Evolutionary conservation across 2,113 vertebrate species (phyloP).

Genomic region (Seriola aureovittata): DNA sequence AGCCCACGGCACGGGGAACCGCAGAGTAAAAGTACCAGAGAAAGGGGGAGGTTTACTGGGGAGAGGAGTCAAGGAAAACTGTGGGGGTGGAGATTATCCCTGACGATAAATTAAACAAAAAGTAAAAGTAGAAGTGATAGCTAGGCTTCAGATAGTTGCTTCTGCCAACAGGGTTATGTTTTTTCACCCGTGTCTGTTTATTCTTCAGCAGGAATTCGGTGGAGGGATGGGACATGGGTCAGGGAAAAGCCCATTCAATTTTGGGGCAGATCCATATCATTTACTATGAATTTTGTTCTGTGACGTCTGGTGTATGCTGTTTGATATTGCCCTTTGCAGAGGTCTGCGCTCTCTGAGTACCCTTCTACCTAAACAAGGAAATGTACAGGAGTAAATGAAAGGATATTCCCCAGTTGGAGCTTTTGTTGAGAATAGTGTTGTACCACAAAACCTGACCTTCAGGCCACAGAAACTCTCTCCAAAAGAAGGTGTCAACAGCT

Average conservation of each 20-base stretch:
- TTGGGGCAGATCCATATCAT: no score
- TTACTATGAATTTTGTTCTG: no score
- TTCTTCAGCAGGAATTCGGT: no score
- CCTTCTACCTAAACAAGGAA: background rate
- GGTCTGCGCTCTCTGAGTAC: no score
- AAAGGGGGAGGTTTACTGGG: conserved; percentile 89
- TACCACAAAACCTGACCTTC: conserved; percentile 97
- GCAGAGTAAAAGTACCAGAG: conserved; percentile 98
- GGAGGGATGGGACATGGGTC: no score
- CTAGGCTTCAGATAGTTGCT: no score
- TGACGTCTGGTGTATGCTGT: no score
- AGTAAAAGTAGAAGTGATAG: background rate
- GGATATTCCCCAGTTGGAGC: conserved; percentile 99
- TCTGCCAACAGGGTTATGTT: no score
- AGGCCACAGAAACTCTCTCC: conserved; percentile 92
- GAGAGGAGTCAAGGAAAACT: conserved; percentile 86
- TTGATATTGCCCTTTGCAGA: no score
- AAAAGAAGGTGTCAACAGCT: conserved; percentile 92
- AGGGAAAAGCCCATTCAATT: no score
- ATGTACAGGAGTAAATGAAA: conserved; percentile 64
- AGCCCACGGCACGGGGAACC: conserved; percentile 91
- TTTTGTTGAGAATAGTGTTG: conserved; percentile 95
- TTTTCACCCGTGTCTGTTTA: no score
- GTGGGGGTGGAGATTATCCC: background rate
- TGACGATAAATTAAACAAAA: background rate